Evolutionary conservation across 2,888 invertebrate species (phyloP), one percentile per base, ranked within the genome.

Genomic region (Hypercompe scribonia): DNA sequence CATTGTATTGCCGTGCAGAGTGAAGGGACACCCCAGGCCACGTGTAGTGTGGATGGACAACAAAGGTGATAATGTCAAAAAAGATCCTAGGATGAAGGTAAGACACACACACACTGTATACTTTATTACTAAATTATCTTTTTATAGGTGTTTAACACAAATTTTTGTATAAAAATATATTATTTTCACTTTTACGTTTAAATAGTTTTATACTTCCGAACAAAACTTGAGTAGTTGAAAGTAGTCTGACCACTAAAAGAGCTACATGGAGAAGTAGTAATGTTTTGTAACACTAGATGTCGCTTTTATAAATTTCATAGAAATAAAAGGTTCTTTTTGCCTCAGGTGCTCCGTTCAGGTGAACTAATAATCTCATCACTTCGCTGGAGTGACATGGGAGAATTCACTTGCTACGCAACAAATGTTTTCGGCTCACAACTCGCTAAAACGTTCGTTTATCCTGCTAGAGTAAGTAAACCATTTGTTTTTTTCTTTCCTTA

Each of bases 381-480:
- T 10, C 96, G 96, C 69, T 99, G 98, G 98, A 93, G 95, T 36
- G 98, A 98, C 84, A 98, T 99, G 98, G 99, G 98, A 31, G 96
- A 96, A 65, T 98, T 97, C 93, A 97, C 95, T 39, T 99, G 99
- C 89, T 93, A 96, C 64, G 98, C 98, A 0, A 95, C 96, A 77
- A 98, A 97, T 87, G 85, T 92, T 2, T 92, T 96, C 46, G 97
- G 97, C 21, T 94, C 96, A 73, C 96, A 97, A 79, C 89, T 94
- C 1, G 96, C 96, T 28, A 96, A 96, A 58, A 98, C 98, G 31
- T 98, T 98, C 94, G 92, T 98, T 65, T 98, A 98, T 90, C 98
- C 98, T 42, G 95, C 97, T 85, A 91, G 92, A 90, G 96, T 96
- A 76, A 92, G 93, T 84, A 70, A 36, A 28, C 21, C 7, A 46